These are phyloP conservation scores for Xenentodon cancila DNA, from an alignment of 2,797 vertebrate species.

Conservation along the genomic window DNA sequence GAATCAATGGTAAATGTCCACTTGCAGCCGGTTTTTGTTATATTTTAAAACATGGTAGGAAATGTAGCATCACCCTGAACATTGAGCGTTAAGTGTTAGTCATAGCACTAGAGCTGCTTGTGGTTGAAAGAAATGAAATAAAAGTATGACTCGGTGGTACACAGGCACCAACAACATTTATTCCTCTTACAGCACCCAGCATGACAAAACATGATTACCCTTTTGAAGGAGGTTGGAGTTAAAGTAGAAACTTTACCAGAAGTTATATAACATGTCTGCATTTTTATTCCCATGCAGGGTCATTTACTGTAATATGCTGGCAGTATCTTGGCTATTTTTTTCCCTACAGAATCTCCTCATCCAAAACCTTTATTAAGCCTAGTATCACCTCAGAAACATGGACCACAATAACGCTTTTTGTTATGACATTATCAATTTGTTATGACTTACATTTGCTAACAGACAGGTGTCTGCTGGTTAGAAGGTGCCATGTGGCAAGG, in stretches of 20 bases:
- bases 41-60: too few relatives aligned
- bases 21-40: too few relatives aligned
- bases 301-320: slow-evolving; percentile 76
- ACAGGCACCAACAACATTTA: slow-evolving; percentile 26
- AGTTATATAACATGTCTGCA: slow-evolving; percentile 75
- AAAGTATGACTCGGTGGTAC: slow-evolving; percentile 12
- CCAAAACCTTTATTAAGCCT: slow-evolving; percentile 50
- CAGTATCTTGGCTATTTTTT: slow-evolving; percentile 31
- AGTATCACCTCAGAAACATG: slow-evolving; percentile 51
- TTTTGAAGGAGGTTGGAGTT: slow-evolving; percentile 53
- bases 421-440: slow-evolving; percentile 40
- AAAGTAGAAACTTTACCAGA: slow-evolving; percentile 69
- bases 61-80: too few relatives aligned
- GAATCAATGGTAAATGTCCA: too few relatives aligned
- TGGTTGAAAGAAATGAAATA: slow-evolving; percentile 1
- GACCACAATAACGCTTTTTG: slow-evolving; percentile 33
- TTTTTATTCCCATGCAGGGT: slow-evolving; percentile 69
- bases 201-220: slow-evolving; percentile 59
- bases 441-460: slow-evolving; percentile 26
- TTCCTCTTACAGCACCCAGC: slow-evolving; percentile 35
- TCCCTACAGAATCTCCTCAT: slow-evolving; percentile 43
- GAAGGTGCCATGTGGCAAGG: slow-evolving; percentile 29
- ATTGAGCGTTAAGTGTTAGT: too few relatives aligned
- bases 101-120: too few relatives aligned
- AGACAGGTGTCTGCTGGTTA: slow-evolving; percentile 40